Evolutionary conservation across 2,888 invertebrate species (phyloP).

Genomic region (Tolmerus cingulatus): DNA sequence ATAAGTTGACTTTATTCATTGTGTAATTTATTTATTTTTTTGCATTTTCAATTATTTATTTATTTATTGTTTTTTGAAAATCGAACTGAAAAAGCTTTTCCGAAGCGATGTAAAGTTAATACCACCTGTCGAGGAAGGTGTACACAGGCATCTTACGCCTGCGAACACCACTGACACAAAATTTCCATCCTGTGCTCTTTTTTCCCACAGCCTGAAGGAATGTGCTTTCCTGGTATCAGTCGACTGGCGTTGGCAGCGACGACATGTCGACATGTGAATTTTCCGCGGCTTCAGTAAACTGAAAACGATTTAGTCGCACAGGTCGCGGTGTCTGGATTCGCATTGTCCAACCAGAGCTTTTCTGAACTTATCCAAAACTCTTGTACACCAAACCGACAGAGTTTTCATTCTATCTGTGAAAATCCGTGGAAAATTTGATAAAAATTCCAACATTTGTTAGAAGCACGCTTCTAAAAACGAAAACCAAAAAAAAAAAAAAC

Average conservation of each 20-base stretch:
- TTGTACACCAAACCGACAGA: not conserved
- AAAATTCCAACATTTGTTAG: not conserved
- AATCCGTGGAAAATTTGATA: not conserved
- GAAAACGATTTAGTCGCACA: not conserved
- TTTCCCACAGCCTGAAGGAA: not conserved
- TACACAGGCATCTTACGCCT: not conserved
- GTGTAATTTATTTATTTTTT: not conserved
- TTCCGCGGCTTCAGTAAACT: not conserved
- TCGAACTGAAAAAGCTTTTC: not conserved
- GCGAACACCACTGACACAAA: not conserved
- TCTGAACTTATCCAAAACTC: not conserved
- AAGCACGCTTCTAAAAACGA: not conserved
- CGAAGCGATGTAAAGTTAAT: not conserved
- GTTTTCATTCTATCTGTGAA: not conserved
- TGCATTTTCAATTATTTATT: too few species aligned
- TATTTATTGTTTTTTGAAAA: not conserved
- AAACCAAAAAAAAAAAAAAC: not conserved
- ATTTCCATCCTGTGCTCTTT: not conserved
- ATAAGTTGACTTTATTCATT: not conserved
- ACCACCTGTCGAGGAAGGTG: not conserved
- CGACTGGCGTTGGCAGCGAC: not conserved
- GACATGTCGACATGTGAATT: conserved; percentile 8
- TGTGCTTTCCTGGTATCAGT: not conserved
- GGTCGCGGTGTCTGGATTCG: not conserved
- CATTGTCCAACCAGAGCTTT: not conserved